Conservation (phyloP, 2,797 vertebrate species). For the Siniperca scherzeri region DNA sequence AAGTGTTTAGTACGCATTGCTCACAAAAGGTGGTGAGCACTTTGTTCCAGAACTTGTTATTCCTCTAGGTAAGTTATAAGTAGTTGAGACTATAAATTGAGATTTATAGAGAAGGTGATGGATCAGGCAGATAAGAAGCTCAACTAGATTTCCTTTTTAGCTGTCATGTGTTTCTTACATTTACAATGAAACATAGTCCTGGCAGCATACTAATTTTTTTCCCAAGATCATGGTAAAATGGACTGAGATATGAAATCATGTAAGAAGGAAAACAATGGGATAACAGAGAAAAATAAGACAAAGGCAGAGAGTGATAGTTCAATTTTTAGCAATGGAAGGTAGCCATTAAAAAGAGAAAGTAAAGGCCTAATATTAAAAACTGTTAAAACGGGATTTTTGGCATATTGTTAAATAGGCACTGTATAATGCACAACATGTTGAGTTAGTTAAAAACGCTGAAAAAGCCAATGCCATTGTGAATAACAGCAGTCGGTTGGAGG, state of each 20-base stretch:
- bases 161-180: neutral
- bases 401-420: neutral
- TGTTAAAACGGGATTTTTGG: neutral
- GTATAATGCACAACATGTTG: conserved; percentile 9
- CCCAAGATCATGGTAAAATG: neutral
- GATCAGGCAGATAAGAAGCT: conserved; percentile 19
- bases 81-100: conserved; percentile 3
- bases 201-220: conserved; percentile 14
- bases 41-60: conserved; percentile 25
- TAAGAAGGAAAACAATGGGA: neutral
- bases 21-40: conserved; percentile 9
- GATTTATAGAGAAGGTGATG: conserved; percentile 16
- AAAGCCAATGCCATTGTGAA: conserved; percentile 21
- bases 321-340: neutral
- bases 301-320: neutral
- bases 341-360: neutral
- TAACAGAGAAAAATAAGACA: neutral
- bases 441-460: conserved; percentile 12
- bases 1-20: conserved; percentile 38
- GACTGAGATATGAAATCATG: conserved; percentile 3
- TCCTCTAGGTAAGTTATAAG: conserved; percentile 2
- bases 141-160: neutral
- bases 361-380: neutral
- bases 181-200: conserved; percentile 23
- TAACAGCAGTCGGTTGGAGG: conserved; percentile 5